Evolutionary conservation across 2,888 invertebrate species (phyloP).

Genomic region (Drosophila recens): DNA sequence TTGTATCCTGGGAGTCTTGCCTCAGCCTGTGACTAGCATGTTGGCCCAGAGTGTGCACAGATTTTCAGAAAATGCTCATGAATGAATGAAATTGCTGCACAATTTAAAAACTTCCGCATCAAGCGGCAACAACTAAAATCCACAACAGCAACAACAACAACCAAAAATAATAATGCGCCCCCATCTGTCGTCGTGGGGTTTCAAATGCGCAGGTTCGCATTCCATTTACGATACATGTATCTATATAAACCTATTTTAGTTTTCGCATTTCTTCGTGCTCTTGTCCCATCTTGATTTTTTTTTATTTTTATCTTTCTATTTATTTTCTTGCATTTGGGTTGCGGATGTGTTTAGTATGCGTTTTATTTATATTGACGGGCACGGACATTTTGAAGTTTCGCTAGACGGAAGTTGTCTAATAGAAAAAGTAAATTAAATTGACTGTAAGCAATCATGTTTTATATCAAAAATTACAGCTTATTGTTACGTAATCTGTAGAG

Average conservation of each 20-base stretch:
- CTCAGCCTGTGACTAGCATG: slow-evolving; percentile 24
- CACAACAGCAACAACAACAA: slow-evolving; percentile 21
- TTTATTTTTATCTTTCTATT: slow-evolving; percentile 9
- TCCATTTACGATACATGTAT: slow-evolving; percentile 13
- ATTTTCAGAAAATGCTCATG: slow-evolving; percentile 44
- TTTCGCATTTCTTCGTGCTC: slow-evolving; percentile 6
- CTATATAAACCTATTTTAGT: slow-evolving; percentile 15
- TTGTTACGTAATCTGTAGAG: not conserved
- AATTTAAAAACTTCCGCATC: slow-evolving; percentile 78
- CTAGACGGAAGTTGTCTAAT: slow-evolving; percentile 26
- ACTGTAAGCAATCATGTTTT: slow-evolving; percentile 8
- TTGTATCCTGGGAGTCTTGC: slow-evolving; percentile 40
- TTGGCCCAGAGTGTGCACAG: slow-evolving; percentile 26
- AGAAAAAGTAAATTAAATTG: slow-evolving; percentile 16
- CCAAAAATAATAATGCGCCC: slow-evolving; percentile 48
- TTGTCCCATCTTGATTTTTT: slow-evolving; percentile 3
- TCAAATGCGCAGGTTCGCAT: slow-evolving; percentile 40
- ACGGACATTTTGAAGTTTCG: slow-evolving; percentile 33
- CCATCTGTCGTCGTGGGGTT: slow-evolving; percentile 46
- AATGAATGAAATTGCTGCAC: slow-evolving; percentile 74
- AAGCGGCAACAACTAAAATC: slow-evolving; percentile 51
- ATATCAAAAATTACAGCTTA: not conserved
- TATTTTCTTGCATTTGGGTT: slow-evolving; percentile 41
- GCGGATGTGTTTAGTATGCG: slow-evolving; percentile 60
- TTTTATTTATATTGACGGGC: slow-evolving; percentile 62